phyloP scores from a whole-genome alignment of 1,140 invertebrate genomes.

The Sinella curviseta region DNA sequence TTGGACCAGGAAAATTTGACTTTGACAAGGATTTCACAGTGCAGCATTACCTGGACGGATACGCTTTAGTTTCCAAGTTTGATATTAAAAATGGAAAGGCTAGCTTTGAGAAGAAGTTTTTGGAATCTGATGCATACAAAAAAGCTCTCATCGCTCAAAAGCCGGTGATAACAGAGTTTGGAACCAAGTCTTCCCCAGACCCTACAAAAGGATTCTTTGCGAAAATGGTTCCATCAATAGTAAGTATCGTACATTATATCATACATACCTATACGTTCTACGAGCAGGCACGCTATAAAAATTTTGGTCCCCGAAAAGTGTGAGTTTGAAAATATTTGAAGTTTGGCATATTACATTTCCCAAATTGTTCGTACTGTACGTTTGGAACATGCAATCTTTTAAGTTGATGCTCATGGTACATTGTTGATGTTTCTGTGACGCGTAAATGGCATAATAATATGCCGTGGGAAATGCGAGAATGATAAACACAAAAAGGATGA shows the following conservation, averaged over 20 bases:
- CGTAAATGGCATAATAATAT: too few species aligned
- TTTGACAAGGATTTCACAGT: conserved; percentile 47
- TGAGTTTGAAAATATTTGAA: too few species aligned
- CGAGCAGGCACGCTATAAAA: not conserved
- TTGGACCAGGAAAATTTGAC: conserved; percentile 47
- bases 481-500: too few species aligned
- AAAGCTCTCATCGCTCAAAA: conserved; percentile 50
- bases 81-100: conserved; percentile 40
- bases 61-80: conserved; percentile 48
- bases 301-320: too few species aligned
- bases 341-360: not conserved
- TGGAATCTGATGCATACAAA: conserved; percentile 52
- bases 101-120: conserved; percentile 49
- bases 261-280: not conserved
- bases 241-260: conserved; percentile 35
- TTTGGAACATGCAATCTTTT: too few species aligned
- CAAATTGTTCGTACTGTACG: not conserved
- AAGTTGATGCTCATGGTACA: too few species aligned
- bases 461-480: too few species aligned
- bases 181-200: conserved; percentile 52
- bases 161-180: conserved; percentile 53
- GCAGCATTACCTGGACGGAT: conserved; percentile 50
- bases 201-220: conserved; percentile 52
- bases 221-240: conserved; percentile 43
- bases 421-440: too few species aligned